Percentiles rank a stretch among this genome's conserved stretches.
phyloP scores from a whole-genome alignment of 2,888 invertebrate species.

The Syritta pipiens region DNA sequence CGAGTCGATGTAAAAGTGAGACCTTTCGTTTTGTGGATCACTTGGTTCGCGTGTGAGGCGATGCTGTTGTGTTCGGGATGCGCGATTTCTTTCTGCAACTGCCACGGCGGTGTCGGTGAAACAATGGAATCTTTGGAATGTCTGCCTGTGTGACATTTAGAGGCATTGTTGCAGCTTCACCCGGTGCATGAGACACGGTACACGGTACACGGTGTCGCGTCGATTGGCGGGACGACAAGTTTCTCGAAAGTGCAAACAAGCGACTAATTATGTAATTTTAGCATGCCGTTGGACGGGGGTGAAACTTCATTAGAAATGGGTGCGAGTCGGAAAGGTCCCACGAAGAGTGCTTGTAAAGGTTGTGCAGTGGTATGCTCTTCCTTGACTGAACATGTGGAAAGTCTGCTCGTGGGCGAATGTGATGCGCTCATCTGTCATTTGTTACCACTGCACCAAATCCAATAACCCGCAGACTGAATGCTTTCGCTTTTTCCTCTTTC shows the following conservation, averaged over 20 bases:
- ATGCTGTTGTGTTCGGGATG: constrained; percentile 16
- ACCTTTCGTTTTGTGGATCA: constrained; percentile 47
- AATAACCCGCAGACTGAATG: too few species aligned
- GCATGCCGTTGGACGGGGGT: too few species aligned
- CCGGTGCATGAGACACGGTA: constrained; percentile 5
- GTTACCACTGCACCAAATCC: too few species aligned
- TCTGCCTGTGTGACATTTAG: constrained; percentile 45
- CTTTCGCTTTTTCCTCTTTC: too few species aligned
- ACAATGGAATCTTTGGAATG: constrained; percentile 50
- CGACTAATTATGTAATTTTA: constrained; percentile 37
- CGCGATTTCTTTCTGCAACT: constrained; percentile 35
- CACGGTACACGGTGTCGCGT: constrained; percentile 31
- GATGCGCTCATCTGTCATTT: too few species aligned
- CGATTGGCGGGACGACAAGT: constrained; percentile 13
- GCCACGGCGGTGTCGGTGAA: constrained; percentile 1
- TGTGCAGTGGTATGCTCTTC: too few species aligned
- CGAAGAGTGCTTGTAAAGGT: too few species aligned
- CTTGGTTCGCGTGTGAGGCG: constrained; percentile 45
- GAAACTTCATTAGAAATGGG: too few species aligned
- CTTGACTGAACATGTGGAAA: too few species aligned
- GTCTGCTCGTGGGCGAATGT: too few species aligned
- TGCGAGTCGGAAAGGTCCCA: too few species aligned
- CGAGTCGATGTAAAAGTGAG: constrained; percentile 46
- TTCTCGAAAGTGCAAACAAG: constrained; percentile 53
- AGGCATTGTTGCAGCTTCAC: constrained; percentile 45